phyloP scores from a whole-genome alignment of 2,113 vertebrate species.

The Silurus asotus region DNA sequence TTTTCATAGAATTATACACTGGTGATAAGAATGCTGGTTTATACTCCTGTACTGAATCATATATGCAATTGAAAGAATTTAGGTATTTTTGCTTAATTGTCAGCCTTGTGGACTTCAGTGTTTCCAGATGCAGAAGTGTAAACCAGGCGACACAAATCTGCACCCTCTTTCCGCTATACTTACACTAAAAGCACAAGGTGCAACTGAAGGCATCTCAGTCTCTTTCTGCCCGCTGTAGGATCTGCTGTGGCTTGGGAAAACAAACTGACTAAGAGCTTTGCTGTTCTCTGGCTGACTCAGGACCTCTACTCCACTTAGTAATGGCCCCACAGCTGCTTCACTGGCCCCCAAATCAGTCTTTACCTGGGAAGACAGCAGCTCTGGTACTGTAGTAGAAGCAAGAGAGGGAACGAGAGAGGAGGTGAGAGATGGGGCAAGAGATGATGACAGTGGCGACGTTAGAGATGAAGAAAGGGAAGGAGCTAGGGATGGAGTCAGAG shows the following conservation, averaged over 20 bases:
- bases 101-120: neutral
- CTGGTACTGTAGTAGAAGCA: constrained; percentile 70
- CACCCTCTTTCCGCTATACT: constrained; percentile 44
- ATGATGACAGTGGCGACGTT: constrained; percentile 20
- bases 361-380: constrained; percentile 72
- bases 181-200: constrained; percentile 85
- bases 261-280: constrained; percentile 80
- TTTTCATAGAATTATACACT: neutral
- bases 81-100: neutral
- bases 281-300: constrained; percentile 76
- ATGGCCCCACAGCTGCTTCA: constrained; percentile 64
- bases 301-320: constrained; percentile 74
- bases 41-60: neutral
- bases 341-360: constrained; percentile 73
- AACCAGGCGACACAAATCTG: neutral
- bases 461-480: constrained; percentile 49
- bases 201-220: constrained; percentile 72
- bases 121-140: neutral
- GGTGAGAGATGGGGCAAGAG: constrained; percentile 29
- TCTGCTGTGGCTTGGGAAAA: constrained; percentile 75
- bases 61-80: neutral
- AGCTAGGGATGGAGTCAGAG: constrained; percentile 47
- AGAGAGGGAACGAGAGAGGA: constrained; percentile 61
- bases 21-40: neutral
- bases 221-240: constrained; percentile 82